Evolutionary conservation across 2,888 invertebrate genomes (phyloP).

Genomic region (Corbicula japonica): DNA sequence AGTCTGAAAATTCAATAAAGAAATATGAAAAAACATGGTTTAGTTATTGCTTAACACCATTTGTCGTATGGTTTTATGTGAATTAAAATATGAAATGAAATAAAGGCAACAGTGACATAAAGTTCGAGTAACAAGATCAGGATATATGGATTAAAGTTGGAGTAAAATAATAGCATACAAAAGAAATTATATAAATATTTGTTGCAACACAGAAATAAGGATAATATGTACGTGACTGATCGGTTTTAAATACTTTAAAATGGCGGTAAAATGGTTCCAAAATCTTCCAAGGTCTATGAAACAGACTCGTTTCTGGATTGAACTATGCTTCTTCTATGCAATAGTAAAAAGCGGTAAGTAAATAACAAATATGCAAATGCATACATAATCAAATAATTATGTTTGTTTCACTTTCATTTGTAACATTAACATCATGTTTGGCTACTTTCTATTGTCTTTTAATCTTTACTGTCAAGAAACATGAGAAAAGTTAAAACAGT

Average conservation of each 20-base stretch:
- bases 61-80: no score
- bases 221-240: not conserved
- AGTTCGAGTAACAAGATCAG: not conserved
- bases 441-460: no score
- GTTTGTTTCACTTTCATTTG: no score
- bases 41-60: no score
- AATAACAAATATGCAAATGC: no score
- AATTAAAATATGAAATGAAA: not conserved
- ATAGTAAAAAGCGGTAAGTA: slow-evolving; percentile 52
- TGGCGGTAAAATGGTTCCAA: slow-evolving; percentile 31
- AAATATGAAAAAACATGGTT: no score
- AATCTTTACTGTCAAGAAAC: no score
- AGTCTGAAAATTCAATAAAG: no score
- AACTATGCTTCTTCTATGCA: slow-evolving; percentile 59
- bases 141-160: not conserved
- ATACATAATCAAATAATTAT: no score
- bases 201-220: not conserved
- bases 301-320: slow-evolving; percentile 38
- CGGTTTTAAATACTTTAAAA: not conserved
- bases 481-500: no score
- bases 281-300: slow-evolving; percentile 49
- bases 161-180: not conserved
- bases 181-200: not conserved
- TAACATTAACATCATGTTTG: no score
- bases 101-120: not conserved